Conservation (phyloP, 2,888 invertebrate genomes). For the Anodontia alba region DNA sequence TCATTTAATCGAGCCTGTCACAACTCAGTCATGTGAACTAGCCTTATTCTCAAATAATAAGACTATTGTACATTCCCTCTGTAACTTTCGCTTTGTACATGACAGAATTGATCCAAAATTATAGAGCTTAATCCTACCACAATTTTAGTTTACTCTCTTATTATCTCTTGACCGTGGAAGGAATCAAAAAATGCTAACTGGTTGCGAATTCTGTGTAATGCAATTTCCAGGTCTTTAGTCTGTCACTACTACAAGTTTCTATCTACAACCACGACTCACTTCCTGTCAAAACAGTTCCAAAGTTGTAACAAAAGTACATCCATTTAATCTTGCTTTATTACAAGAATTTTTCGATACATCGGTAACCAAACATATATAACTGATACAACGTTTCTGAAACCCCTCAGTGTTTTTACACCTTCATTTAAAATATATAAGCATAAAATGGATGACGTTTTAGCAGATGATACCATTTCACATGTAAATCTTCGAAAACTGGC, state of each 20-base stretch:
- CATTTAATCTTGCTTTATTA: conserved; percentile 33
- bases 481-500: conserved; percentile 31
- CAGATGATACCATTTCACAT: conserved; percentile 27
- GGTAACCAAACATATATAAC: conserved; percentile 22
- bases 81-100: conserved; percentile 27
- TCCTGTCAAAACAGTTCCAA: conserved; percentile 12
- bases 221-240: conserved; percentile 17
- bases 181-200: conserved; percentile 21
- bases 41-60: not conserved
- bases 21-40: not conserved
- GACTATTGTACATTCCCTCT: not conserved
- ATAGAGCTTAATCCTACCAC: conserved; percentile 16
- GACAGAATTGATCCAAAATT: conserved; percentile 6
- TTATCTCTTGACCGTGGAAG: conserved; percentile 12
- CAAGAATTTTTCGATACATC: conserved; percentile 38
- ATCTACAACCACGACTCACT: conserved; percentile 10
- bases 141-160: conserved; percentile 5
- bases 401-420: conserved; percentile 33
- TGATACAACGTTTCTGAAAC: conserved; percentile 25
- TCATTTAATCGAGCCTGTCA: not conserved
- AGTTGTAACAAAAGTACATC: conserved; percentile 32
- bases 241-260: not conserved
- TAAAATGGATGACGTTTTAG: conserved; percentile 25
- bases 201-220: conserved; percentile 27
- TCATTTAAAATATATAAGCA: conserved; percentile 37